Evolutionary conservation across 2,888 invertebrate species (phyloP), one percentile per base, ranked within the genome.

Genomic region (Plagodis dolabraria): DNA sequence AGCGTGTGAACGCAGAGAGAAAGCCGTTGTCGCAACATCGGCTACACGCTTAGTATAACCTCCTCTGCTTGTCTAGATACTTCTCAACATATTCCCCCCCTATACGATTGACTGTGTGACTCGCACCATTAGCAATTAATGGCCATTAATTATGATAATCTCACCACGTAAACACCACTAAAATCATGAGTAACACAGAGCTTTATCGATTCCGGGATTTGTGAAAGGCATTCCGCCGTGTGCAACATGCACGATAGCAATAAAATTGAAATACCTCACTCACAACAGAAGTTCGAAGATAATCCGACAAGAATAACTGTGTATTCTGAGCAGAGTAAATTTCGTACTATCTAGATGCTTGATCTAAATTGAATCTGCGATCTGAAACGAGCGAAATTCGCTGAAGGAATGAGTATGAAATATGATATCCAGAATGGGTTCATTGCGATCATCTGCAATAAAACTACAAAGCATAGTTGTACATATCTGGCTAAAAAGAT

Each of bases 1-100:
- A 91, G 92, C 92, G 92, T 92, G 92, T 87, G 92, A 92, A 92
- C 89, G 85, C 68, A 60, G 69, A 76, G 91, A 86, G 92, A 92
- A 92, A 92, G 92, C 86, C 76, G 85, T 77, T 82, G 89, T 89
- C 84, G 90, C 87, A 87, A 87, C 87, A 83, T 86, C 81, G 80
- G 81, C 80, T 77, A 74, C 77, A 70, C 67, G 79, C 79, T 76
- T 80, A 82, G 82, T 82, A n/a, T n/a, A 85, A 79, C 79, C 83
- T 81, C 78, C 75, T 76, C 83, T 79, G 73, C 75, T 72, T 67
- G 77, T 76, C 81, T 75, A 71, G 70, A 77, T 76, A 75, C 76
- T 79, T 85, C 79, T 70, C 70, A 77, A 74, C 68, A 44, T 70
- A 75, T 75, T 74, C 68, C 40, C 70, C 75, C 75, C 74, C 72